Base-by-base conservation (phyloP, 2,888 invertebrate species). In the Scelioninae gen. 2 region DNA sequence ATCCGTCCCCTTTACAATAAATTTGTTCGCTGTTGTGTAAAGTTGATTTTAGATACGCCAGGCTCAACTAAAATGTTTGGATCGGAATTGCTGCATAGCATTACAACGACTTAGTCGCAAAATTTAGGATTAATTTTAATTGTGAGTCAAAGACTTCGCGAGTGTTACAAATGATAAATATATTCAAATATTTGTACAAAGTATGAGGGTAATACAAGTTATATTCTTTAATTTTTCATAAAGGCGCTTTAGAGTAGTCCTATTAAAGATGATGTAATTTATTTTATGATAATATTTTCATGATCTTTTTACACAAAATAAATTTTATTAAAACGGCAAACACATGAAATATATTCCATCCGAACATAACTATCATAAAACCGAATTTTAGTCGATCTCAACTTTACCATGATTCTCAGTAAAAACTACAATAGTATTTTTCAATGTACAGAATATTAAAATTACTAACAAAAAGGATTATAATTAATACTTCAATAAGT, bases 171-270 rank as follows among this genome's bases (percentile, higher is more conserved):
- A 55, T 28, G 22, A 53, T 45, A 43, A 37, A 4, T 55, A 19
- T 43, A 43, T 43, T 43, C 41, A 43, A 43, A 43, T 19, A 46
- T 64, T 55, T 57, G 65, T 65, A 65, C 65, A 57, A 65, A 65
- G 48, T 57, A 65, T 41, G 37, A 57, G 65, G 48, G 55, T 28
- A 46, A 37, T 37, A 57, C 46, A 28, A 48, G 37, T 31, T 43
- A 33, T 19, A 13, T 52, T 43, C 39, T 10, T 48, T 61, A 50
- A 18, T 5, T 43, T n/a, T 43, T 13, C 37, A 2, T 16, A 28
- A 39, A 57, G 48, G 46, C 31, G 35, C 39, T 65, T 55, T 39
- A n/a, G 3, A 16, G 18, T 57, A 19, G 19, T 19, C 19, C 19
- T 43, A 16, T 10, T 39, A n/a, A 11, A n/a, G n/a, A n/a, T n/a